A percentile compares a stretch with the other conserved stretches of the same genome.
Conservation (phyloP, 2,888 invertebrate species). For the Aporophyla lueneburgensis region DNA sequence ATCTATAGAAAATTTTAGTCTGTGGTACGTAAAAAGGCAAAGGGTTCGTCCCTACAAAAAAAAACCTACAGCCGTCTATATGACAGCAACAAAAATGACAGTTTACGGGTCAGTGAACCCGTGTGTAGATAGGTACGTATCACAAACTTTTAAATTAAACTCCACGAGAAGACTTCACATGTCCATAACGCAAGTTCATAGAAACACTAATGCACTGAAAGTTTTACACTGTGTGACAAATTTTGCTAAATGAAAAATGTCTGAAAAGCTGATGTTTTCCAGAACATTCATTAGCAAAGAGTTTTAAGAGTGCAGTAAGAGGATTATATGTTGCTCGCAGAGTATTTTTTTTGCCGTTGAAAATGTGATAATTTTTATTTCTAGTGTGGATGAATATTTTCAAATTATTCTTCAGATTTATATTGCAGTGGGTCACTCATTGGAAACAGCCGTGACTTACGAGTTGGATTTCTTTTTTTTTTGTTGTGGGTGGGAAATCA, state of each 20-base stretch:
- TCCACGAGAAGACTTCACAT: conserved; percentile 72
- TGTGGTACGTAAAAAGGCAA: not conserved
- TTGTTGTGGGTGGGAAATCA: too few species aligned
- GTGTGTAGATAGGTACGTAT: conserved; percentile 31
- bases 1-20: not conserved
- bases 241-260: conserved; percentile 78
- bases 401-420: not conserved
- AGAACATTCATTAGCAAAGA: conserved; percentile 53
- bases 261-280: conserved; percentile 57
- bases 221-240: conserved; percentile 73
- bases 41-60: conserved; percentile 4
- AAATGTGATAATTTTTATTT: too few species aligned
- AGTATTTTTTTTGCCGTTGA: conserved; percentile 13
- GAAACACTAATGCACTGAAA: conserved; percentile 74
- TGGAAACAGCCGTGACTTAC: not conserved
- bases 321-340: conserved; percentile 20
- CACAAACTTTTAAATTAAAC: conserved; percentile 83
- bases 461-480: not conserved
- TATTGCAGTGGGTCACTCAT: not conserved
- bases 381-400: too few species aligned
- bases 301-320: conserved; percentile 42
- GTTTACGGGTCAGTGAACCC: conserved; percentile 70
- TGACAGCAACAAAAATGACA: conserved; percentile 56
- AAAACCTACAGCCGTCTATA: conserved; percentile 7
- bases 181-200: conserved; percentile 71